Conservation (phyloP, 2,113 vertebrate genomes). For the Lates calcarifer region DNA sequence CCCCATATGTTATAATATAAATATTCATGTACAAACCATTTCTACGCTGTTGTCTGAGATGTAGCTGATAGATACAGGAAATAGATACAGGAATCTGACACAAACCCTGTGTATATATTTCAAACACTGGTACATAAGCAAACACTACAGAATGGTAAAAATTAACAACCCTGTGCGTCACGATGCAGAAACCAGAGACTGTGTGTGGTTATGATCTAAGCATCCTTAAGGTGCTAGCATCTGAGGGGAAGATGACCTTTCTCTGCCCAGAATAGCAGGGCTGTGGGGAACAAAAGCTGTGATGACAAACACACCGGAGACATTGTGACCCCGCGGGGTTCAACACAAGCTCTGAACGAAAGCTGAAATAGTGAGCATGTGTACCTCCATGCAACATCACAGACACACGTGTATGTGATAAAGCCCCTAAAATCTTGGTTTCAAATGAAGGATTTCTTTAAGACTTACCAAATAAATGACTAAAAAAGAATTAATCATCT, state of each 20-base stretch:
- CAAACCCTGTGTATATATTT: not conserved
- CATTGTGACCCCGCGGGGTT: constrained; percentile 52
- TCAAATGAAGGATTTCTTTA: not conserved
- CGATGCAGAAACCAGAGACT: constrained; percentile 12
- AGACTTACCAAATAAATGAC: not conserved
- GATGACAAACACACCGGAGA: constrained; percentile 63
- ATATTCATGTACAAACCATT: not conserved
- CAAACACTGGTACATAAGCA: not conserved
- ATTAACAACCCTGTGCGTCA: not conserved
- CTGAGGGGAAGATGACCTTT: constrained; percentile 64
- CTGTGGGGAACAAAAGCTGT: constrained; percentile 59
- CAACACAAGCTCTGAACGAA: constrained; percentile 26
- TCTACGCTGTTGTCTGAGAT: not conserved
- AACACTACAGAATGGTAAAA: not conserved
- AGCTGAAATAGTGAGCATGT: constrained; percentile 3
- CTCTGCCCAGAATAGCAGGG: constrained; percentile 67
- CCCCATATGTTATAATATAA: not conserved
- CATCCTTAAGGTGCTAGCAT: constrained; percentile 55
- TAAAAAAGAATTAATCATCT: not conserved
- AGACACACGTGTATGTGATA: not conserved
- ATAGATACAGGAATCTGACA: not conserved
- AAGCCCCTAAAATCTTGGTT: not conserved
- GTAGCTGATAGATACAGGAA: not conserved
- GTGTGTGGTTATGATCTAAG: constrained; percentile 35
- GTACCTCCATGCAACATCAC: not conserved